Percentiles rank a stretch among this genome's conserved stretches.
Conservation (phyloP, 2,888 invertebrate species). For the Odontocerum albicorne region DNA sequence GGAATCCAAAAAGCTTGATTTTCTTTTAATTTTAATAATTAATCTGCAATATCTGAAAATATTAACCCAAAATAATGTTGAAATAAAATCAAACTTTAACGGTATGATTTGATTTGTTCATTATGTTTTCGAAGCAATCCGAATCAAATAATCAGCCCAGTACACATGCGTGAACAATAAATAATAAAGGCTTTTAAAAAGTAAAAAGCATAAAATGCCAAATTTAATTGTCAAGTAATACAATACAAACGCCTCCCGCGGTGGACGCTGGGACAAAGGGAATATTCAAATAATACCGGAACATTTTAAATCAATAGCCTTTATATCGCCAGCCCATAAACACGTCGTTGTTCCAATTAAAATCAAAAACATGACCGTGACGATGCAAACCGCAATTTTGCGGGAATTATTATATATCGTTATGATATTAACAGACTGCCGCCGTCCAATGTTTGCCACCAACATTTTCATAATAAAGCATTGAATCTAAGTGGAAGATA, state of each 20-base stretch:
- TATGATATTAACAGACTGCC: too few relatives aligned
- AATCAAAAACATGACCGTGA: conserved; percentile 33
- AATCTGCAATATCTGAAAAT: too few relatives aligned
- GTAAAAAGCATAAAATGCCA: neutral
- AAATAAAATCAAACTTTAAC: too few relatives aligned
- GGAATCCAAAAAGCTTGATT: too few relatives aligned
- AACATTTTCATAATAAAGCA: too few relatives aligned
- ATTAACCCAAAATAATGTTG: too few relatives aligned
- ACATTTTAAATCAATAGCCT: conserved; percentile 33
- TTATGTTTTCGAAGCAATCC: conserved; percentile 1
- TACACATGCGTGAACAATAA: neutral
- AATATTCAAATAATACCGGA: conserved; percentile 29
- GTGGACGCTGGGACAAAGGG: conserved; percentile 17
- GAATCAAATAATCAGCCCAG: conserved; percentile 1
- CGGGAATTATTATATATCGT: conserved; percentile 19
- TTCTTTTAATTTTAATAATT: too few relatives aligned
- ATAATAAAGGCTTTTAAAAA: neutral
- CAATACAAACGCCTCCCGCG: conserved; percentile 7
- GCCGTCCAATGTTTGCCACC: too few relatives aligned
- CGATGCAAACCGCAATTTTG: conserved; percentile 10
- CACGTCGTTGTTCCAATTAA: conserved; percentile 36
- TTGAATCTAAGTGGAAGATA: too few relatives aligned
- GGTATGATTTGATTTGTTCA: too few relatives aligned
- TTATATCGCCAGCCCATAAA: conserved; percentile 32
- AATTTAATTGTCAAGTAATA: conserved; percentile 13